Percentiles rank a stretch among this genome's conserved stretches.
phyloP scores from a whole-genome alignment of 2,888 invertebrate genomes.

The Sesamia inferens region DNA sequence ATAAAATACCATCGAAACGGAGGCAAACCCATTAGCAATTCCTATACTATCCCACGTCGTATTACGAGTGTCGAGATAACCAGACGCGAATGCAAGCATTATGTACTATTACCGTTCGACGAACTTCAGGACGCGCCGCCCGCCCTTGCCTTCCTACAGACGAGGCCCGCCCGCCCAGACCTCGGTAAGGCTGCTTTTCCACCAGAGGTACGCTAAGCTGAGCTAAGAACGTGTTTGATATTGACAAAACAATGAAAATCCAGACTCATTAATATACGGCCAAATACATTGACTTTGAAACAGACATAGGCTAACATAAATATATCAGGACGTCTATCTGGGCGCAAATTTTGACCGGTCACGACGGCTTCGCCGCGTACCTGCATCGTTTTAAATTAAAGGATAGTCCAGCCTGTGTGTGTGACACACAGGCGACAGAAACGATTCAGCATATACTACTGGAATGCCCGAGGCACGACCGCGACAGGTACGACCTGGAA shows the following conservation, averaged over 20 bases:
- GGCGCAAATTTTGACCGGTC: too few relatives aligned
- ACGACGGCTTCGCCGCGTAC: too few relatives aligned
- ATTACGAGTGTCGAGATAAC: conserved; percentile 31
- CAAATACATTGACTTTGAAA: too few relatives aligned
- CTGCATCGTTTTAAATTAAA: too few relatives aligned
- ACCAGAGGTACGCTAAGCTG: conserved; percentile 7
- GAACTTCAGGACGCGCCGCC: conserved; percentile 58
- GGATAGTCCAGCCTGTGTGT: too few relatives aligned
- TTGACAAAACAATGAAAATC: not conserved
- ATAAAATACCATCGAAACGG: not conserved
- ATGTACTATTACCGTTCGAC: conserved; percentile 50
- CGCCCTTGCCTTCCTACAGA: conserved; percentile 61
- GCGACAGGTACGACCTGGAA: too few relatives aligned
- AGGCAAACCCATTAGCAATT: conserved; percentile 27
- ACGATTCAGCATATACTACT: too few relatives aligned
- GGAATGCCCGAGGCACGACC: too few relatives aligned
- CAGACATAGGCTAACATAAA: too few relatives aligned
- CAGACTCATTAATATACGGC: not conserved
- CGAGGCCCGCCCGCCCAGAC: conserved; percentile 47
- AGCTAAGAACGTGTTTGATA: not conserved
- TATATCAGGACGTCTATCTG: too few relatives aligned
- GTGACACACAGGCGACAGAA: too few relatives aligned
- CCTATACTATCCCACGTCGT: not conserved
- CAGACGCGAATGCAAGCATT: conserved; percentile 43
- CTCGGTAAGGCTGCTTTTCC: conserved; percentile 8